Base-by-base conservation (phyloP, 1,140 invertebrate species). In the Penaeus indicus region DNA sequence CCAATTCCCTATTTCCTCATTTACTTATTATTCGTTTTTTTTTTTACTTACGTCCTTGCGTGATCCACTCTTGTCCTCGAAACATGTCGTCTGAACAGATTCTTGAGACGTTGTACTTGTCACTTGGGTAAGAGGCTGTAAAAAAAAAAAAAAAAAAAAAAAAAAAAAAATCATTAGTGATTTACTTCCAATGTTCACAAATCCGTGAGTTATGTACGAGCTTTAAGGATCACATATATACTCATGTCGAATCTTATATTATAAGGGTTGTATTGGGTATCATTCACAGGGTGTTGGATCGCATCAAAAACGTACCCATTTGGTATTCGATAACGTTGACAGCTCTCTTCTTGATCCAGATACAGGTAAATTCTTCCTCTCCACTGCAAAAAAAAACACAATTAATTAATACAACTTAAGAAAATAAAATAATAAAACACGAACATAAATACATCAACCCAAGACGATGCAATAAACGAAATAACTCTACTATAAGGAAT, bases 241-340 rank as follows among this genome's bases (percentile, higher is more conserved):
- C 0, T 32, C 32, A 0, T 32, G 2, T 32, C 0, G 32, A 2
- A 2, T 32, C 0, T 32, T 32, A 32, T 32, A 32, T 32, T 32
- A 32, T 2, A 32, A 2, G 32, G 32, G 32, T 0, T 32, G 32
- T 32, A 32, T 32, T 32, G 32, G 32, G 32, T 32, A 32, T 32
- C 32, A 32, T 25, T 8, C 3, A 67, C 7, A 21, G 19, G n/a
- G 32, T 19, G 16, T 72, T 3, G 1, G 21, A 27, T 75, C 77
- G 72, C n/a, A n/a, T 78, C 22, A 5, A 69, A 25, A 91, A 90
- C 92, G 92, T 91, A 93, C 94, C 94, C 69, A 95, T 91, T 92
- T 95, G 94, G 89, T 96, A 95, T 93, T 96, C 95, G 86, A 96
- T 91, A 42, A 96, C 95, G 91, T 96, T 95, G 90, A 93, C 93